These are phyloP conservation scores for Cygnus atratus DNA, from an alignment of 2,113 vertebrate genomes.

Conservation along the genomic window DNA sequence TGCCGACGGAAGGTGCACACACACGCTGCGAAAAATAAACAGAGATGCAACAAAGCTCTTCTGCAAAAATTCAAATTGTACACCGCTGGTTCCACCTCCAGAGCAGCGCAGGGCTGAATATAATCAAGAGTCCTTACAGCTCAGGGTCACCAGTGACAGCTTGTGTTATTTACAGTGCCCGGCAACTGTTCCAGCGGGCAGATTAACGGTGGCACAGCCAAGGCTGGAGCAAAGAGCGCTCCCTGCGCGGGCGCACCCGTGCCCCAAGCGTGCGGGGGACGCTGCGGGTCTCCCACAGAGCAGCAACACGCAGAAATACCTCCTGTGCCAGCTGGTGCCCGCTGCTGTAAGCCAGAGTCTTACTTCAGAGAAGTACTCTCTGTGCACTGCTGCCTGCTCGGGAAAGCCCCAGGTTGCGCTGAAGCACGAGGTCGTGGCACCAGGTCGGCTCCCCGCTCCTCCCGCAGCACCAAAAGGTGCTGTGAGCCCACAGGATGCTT, in stretches of 20 bases:
- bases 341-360: fast-evolving
- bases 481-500: fast-evolving
- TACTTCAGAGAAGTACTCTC: neutral
- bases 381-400: fast-evolving
- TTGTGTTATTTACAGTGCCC: neutral
- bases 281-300: fast-evolving
- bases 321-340: neutral
- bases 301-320: neutral
- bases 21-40: neutral
- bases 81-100: fast-evolving
- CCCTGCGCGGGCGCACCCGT: fast-evolving
- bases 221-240: neutral
- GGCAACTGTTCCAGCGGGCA: neutral
- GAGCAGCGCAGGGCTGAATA: neutral
- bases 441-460: neutral
- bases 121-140: neutral
- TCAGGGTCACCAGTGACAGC: constrained; percentile 2
- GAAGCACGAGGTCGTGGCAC: fast-evolving
- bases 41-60: neutral
- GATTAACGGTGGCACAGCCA: neutral
- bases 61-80: fast-evolving
- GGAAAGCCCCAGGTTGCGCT: neutral
- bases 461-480: fast-evolving
- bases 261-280: neutral
- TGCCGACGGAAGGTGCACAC: neutral